phyloP scores from a whole-genome alignment of 2,113 vertebrate species.

The Phoenicopterus ruber region DNA sequence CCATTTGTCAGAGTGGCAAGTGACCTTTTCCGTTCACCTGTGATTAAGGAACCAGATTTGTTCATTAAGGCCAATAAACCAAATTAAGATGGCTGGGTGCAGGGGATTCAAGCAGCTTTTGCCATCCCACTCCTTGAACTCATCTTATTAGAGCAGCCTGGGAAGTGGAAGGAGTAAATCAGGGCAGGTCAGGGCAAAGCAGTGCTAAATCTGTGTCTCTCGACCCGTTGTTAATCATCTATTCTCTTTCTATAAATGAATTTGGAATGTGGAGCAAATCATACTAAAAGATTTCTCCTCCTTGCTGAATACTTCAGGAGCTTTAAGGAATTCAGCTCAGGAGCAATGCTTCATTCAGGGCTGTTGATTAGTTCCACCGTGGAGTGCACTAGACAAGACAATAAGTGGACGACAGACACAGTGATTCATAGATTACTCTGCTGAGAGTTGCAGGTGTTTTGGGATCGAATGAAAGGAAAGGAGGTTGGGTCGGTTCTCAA shows the following conservation, averaged over 20 bases:
- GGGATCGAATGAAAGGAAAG: slow-evolving; percentile 65
- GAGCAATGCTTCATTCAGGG: slow-evolving; percentile 68
- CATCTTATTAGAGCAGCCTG: slow-evolving; percentile 56
- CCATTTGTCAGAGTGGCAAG: slow-evolving; percentile 32
- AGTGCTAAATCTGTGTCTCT: slow-evolving; percentile 54
- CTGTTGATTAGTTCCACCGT: slow-evolving; percentile 72
- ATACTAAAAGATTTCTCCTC: slow-evolving; percentile 63
- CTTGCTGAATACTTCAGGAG: slow-evolving; percentile 68
- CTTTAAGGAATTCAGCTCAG: slow-evolving; percentile 71
- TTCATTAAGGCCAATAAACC: slow-evolving; percentile 57
- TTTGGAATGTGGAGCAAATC: slow-evolving; percentile 72
- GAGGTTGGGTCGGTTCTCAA: slow-evolving; percentile 56
- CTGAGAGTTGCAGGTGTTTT: slow-evolving; percentile 82
- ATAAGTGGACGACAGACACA: slow-evolving; percentile 78
- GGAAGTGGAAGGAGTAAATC: slow-evolving; percentile 49
- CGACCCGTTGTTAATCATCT: slow-evolving; percentile 70
- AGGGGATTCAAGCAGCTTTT: slow-evolving; percentile 44
- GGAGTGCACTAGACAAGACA: slow-evolving; percentile 81
- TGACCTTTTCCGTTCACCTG: slow-evolving; percentile 39
- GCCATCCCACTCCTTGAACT: slow-evolving; percentile 55
- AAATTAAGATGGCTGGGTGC: slow-evolving; percentile 36
- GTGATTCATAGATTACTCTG: slow-evolving; percentile 83
- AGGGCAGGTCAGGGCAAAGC: slow-evolving; percentile 55
- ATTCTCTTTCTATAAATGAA: slow-evolving; percentile 68
- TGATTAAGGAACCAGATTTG: slow-evolving; percentile 44